phyloP scores from a whole-genome alignment of 2,888 invertebrate genomes.

The Lydus trimaculatus region DNA sequence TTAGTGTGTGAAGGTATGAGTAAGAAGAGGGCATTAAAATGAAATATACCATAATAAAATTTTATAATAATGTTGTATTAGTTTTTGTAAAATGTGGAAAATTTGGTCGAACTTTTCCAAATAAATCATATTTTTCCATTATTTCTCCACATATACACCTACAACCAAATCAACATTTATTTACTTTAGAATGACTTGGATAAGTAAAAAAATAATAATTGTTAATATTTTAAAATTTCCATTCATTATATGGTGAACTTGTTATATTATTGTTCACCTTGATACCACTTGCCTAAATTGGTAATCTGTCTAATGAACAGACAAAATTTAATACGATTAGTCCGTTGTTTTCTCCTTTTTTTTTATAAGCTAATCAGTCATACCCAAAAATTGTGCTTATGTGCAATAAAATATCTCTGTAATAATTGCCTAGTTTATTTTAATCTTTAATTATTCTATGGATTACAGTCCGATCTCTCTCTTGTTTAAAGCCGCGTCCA shows the following conservation, averaged over 20 bases:
- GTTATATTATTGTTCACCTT: background rate
- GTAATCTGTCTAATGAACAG: background rate
- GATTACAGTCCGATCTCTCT: too few species aligned
- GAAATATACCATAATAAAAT: background rate
- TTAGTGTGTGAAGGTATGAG: background rate
- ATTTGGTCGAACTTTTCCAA: background rate
- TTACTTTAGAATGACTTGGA: background rate
- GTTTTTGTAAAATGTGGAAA: background rate
- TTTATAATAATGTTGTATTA: too few species aligned
- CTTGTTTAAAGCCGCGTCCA: too few species aligned
- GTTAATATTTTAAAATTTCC: background rate
- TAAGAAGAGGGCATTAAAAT: background rate
- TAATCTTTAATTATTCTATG: too few species aligned
- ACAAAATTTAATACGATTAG: too few species aligned
- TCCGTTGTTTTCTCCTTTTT: too few species aligned
- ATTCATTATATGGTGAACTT: background rate
- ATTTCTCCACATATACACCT: too few species aligned
- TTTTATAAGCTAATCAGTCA: too few species aligned
- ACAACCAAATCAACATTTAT: background rate
- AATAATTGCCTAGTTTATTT: too few species aligned
- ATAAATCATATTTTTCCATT: background rate
- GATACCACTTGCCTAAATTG: background rate
- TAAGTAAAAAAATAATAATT: background rate
- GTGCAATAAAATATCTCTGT: too few species aligned
- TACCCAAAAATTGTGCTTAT: too few species aligned